Evolutionary conservation across 2,888 invertebrate species (phyloP), one percentile per base, ranked within the genome.

Genomic region (Aplocera efformata): DNA sequence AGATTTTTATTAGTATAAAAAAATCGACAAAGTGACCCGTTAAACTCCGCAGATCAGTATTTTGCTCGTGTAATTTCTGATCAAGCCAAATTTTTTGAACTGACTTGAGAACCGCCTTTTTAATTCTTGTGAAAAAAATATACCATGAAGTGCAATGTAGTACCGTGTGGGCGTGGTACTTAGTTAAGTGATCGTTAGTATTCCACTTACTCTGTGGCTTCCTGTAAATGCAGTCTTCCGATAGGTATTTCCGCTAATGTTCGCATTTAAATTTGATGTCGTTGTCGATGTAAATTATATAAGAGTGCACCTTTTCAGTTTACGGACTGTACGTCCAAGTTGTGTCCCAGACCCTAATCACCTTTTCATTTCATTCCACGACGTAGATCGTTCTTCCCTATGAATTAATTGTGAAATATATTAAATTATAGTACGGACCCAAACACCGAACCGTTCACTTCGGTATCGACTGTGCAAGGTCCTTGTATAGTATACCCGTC

Each of bases 181-280:
- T 83, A 85, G 84, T 73, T 83, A 83, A 80, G 84, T 76, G 72
- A 73, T 77, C 74, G 72, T 76, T 79, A 78, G 78, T 76, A 79
- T 79, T 79, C 74, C 79, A 72, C 70, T 66, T 75, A 78, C 78
- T 75, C 77, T 72, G 79, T 85, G 86, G 86, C 86, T 88, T 88
- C 86, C 88, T 84, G 76, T 79, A 69, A 85, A 79, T 75, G 74
- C 84, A 83, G 88, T 88, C 88, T 88, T 88, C 88, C 88, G 84
- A 81, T 85, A 85, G 83, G 71, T 85, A 70, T 84, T 82, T 82
- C 82, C 76, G 77, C 78, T 79, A 69, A 74, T 72, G 71, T 75
- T 35, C 79, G 84, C 83, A 83, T 85, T 86, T 81, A 81, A 78
- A 77, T 72, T 77, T 70, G 71, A 71, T 78, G 72, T 79, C 72